Base-by-base conservation (phyloP, 2,888 invertebrate species). In the Acanthosepion esculentum region DNA sequence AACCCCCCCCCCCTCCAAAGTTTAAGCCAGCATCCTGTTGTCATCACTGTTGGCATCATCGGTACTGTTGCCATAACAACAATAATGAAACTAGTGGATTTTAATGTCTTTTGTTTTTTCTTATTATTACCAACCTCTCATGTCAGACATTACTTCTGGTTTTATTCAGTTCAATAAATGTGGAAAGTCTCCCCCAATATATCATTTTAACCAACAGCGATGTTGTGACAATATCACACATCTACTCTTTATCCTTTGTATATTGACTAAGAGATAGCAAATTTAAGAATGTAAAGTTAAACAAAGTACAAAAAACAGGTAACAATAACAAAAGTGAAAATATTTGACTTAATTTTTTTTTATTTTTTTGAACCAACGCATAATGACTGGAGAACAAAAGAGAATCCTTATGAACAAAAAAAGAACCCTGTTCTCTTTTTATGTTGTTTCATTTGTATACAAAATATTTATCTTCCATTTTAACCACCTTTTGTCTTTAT, bases 161-260 rank as follows among this genome's bases (percentile, higher is more conserved):
- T 78, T n/a, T n/a, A 78, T 78, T 78, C 78, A 33, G 78, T 78
- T 78, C n/a, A 78, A 33, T 78, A 78, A 78, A 78, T 33, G 78
- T 78, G n/a, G n/a, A 78, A 78, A 78, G n/a, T 78, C 78, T 78
- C 78, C 78, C 78, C 78, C 78, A 78, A 78, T 78, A 78, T 78
- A n/a, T 78, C n/a, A 78, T 78, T 78, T 78, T 78, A 78, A 78
- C 78, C n/a, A 78, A 78, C n/a, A 10, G n/a, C 12, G 78, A n/a
- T 78, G n/a, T 78, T 78, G 78, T 78, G 78, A 78, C 78, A 78
- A 78, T 78, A n/a, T 33, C 78, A 78, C 33, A 78, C 78, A 78
- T 78, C n/a, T 78, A 15, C 78, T 78, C n/a, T n/a, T 33, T 78
- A 78, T 33, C 78, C 78, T 78, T 33, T 78, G n/a, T 78, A 78